Evolutionary conservation across 2,888 invertebrate genomes (phyloP).

Genomic region (Trichopoda pennipes): DNA sequence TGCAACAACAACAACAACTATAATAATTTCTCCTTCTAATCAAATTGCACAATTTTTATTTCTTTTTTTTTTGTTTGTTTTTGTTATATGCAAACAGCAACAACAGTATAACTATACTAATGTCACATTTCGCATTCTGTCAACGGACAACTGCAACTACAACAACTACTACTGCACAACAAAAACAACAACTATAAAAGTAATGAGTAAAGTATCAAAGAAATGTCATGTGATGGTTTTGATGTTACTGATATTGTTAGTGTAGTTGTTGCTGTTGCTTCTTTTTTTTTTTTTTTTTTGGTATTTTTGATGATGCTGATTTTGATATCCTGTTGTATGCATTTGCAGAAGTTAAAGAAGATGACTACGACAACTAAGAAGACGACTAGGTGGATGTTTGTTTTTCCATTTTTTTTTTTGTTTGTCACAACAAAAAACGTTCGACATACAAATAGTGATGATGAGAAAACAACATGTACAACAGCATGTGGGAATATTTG

Average conservation of each 20-base stretch:
- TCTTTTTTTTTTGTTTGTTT: slow-evolving; percentile 5
- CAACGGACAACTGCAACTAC: slow-evolving; percentile 53
- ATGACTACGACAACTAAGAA: slow-evolving; percentile 18
- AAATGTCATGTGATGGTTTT: slow-evolving; percentile 67
- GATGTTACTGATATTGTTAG: slow-evolving; percentile 64
- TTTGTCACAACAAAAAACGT: slow-evolving; percentile 11
- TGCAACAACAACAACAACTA: slow-evolving; percentile 42
- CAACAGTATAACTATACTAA: slow-evolving; percentile 55
- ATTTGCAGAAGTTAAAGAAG: slow-evolving; percentile 36
- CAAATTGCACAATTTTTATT: slow-evolving; percentile 62
- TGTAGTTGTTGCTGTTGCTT: slow-evolving; percentile 18
- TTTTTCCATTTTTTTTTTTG: background rate
- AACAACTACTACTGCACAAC: slow-evolving; percentile 14
- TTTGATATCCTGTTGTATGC: slow-evolving; percentile 53
- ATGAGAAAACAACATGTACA: slow-evolving; percentile 57
- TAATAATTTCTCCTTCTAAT: slow-evolving; percentile 60
- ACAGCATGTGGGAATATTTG: slow-evolving; percentile 67
- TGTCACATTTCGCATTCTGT: slow-evolving; percentile 68
- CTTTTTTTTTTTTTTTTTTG: too few species aligned
- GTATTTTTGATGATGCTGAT: slow-evolving; percentile 56
- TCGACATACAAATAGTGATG: slow-evolving; percentile 51
- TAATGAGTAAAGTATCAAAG: slow-evolving; percentile 66
- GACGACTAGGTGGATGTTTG: slow-evolving; percentile 19
- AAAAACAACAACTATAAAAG: slow-evolving; percentile 47
- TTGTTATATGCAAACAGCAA: slow-evolving; percentile 16